Conservation (phyloP, 92 coral and sea anemone species). For the Scolanthus callimorphus region DNA sequence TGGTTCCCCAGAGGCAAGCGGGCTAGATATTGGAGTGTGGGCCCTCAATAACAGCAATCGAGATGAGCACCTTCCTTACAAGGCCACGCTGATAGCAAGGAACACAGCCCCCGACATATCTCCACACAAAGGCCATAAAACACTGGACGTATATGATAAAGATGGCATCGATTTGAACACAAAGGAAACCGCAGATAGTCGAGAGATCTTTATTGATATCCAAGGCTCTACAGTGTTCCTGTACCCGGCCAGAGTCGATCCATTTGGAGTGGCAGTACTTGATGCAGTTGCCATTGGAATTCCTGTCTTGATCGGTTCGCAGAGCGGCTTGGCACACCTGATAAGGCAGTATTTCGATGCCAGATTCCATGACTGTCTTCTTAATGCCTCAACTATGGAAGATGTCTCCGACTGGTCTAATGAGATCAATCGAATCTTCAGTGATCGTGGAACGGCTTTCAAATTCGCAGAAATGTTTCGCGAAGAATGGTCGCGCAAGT, state of each 20-base stretch:
- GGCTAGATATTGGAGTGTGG: slow-evolving; percentile 21
- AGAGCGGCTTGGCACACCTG: slow-evolving; percentile 33
- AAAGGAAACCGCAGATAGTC: neutral
- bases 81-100: slow-evolving; percentile 10
- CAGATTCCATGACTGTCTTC: slow-evolving; percentile 19
- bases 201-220: slow-evolving; percentile 20
- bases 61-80: too few relatives aligned
- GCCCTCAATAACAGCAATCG: slow-evolving; percentile 28
- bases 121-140: slow-evolving; percentile 1
- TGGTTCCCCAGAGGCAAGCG: slow-evolving; percentile 1
- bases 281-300: slow-evolving; percentile 47
- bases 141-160: slow-evolving; percentile 4
- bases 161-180: slow-evolving; percentile 8
- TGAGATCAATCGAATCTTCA: slow-evolving; percentile 26
- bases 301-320: slow-evolving; percentile 20
- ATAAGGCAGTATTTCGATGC: slow-evolving; percentile 18
- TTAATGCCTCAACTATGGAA: slow-evolving; percentile 11
- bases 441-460: slow-evolving; percentile 37
- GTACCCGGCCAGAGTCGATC: slow-evolving; percentile 24
- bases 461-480: slow-evolving; percentile 25
- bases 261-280: slow-evolving; percentile 39
- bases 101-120: slow-evolving; percentile 13
- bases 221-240: slow-evolving; percentile 35
- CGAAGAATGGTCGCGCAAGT: slow-evolving; percentile 38
- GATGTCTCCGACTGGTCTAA: slow-evolving; percentile 40